These are phyloP conservation scores for Diprion similis DNA, from an alignment of 1,140 invertebrate genomes.

Conservation along the genomic window DNA sequence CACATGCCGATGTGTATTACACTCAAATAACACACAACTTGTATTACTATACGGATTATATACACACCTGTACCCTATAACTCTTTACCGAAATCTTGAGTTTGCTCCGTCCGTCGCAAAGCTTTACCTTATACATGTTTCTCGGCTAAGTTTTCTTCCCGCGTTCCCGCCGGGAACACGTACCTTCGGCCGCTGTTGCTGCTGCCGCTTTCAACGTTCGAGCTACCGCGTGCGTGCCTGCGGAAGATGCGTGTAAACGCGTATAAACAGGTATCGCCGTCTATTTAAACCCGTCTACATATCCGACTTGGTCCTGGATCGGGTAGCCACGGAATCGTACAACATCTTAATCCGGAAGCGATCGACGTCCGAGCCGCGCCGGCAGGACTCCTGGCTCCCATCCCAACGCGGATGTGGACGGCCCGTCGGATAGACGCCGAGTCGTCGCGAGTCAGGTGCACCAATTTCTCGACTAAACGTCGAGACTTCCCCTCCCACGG, in stretches of 20 bases:
- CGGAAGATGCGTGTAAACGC: not conserved
- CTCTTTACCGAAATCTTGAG: no score
- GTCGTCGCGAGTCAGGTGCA: not conserved
- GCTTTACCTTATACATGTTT: no score
- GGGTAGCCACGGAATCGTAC: not conserved
- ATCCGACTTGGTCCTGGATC: not conserved
- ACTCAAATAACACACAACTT: no score
- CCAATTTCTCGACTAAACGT: not conserved
- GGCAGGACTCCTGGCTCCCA: not conserved
- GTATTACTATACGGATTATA: no score
- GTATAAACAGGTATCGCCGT: not conserved
- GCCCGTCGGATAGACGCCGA: not conserved
- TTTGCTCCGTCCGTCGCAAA: no score
- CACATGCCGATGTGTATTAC: no score
- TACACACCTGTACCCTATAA: no score
- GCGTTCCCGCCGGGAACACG: not conserved
- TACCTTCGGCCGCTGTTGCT: not conserved
- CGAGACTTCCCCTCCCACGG: not conserved
- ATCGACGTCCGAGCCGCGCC: not conserved
- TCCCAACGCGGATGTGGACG: not conserved
- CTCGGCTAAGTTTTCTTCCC: not conserved
- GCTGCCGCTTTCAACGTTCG: not conserved
- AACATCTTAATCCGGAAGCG: not conserved
- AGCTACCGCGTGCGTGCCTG: not conserved
- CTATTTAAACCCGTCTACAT: not conserved